Conservation (phyloP, 2,113 vertebrate species). For the Thryonomys swinderianus region DNA sequence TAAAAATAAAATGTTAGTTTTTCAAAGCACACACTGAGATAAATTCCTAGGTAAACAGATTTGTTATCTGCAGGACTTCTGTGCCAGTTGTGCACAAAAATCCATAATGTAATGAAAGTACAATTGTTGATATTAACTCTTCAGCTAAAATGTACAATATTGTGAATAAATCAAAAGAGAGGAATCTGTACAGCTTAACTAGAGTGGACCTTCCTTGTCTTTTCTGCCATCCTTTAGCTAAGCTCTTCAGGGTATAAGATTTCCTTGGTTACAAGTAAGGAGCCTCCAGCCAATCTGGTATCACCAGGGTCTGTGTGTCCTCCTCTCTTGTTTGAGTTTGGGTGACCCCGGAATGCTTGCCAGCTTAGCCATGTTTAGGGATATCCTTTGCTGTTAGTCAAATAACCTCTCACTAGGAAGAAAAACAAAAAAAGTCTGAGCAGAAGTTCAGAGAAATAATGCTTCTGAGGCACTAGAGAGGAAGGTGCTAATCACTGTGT, state of each 20-base stretch:
- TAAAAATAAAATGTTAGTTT: conserved; percentile 6
- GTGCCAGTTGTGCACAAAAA: not conserved
- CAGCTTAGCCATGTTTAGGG: not conserved
- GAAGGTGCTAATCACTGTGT: conserved; percentile 19
- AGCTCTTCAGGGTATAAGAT: not conserved
- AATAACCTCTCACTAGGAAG: not conserved
- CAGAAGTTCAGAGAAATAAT: conserved; percentile 4
- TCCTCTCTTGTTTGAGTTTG: not conserved
- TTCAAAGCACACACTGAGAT: not conserved
- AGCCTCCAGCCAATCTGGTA: not conserved
- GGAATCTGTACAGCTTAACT: not conserved
- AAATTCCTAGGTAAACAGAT: not conserved
- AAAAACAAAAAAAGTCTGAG: not conserved
- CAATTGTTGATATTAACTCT: not conserved
- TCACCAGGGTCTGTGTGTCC: not conserved
- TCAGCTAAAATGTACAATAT: not conserved
- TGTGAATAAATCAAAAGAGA: not conserved
- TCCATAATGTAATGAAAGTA: not conserved
- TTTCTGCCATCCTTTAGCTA: not conserved
- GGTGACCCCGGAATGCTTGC: not conserved
- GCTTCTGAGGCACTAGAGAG: not conserved
- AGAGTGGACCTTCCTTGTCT: not conserved
- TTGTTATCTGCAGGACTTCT: not conserved
- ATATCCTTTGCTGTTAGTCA: not conserved
- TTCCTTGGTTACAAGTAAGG: not conserved